Evolutionary conservation across 1,140 invertebrate species (phyloP), one percentile per base, ranked within the genome.

Genomic region (Drosophila orena): DNA sequence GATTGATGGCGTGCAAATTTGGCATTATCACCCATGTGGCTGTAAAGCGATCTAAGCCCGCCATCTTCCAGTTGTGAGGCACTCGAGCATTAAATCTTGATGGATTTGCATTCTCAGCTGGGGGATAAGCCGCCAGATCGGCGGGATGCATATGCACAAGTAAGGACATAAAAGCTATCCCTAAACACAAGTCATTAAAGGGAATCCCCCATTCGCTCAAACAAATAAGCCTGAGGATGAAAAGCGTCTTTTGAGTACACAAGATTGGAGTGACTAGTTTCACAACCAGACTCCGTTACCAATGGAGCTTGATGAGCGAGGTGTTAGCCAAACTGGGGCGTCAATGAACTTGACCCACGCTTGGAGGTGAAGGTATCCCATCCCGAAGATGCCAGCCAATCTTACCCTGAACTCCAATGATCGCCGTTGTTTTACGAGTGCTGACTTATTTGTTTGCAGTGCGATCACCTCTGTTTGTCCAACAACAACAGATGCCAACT

Each of bases 401-500:
- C 55, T 34, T n/a, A 22, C 20, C 35, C 46, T 27, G 64, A 64
- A 12, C 37, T 20, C 27, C 14, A 12, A 27, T 12, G 46, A 71
- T 62, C 78, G 35, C 6, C 20, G 52, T 53, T 76, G 53, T 46
- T 24, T 54, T 34, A 56, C 38, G 57, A 30, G 24, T 47, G 47
- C 58, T 57, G 77, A 84, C 80, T 62, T 52, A 12, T 37, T 50
- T 85, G 77, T 86, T 85, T 86, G 58, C 57, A 12, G 30, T 58
- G 58, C 59, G 66, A 68, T 78, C 55, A 46, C 56, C 58, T 75
- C 43, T 76, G 79, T 86, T 86, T 86, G 83, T 34, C 69, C 75
- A 86, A 88, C 17, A 86, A 79, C 75, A 76, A 83, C 83, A 88
- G 35, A 79, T 54, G 43, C 8, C 34, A 62, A 34, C 44, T 60